phyloP scores from a whole-genome alignment of 2,797 vertebrate genomes.

The Okamejei kenojei region DNA sequence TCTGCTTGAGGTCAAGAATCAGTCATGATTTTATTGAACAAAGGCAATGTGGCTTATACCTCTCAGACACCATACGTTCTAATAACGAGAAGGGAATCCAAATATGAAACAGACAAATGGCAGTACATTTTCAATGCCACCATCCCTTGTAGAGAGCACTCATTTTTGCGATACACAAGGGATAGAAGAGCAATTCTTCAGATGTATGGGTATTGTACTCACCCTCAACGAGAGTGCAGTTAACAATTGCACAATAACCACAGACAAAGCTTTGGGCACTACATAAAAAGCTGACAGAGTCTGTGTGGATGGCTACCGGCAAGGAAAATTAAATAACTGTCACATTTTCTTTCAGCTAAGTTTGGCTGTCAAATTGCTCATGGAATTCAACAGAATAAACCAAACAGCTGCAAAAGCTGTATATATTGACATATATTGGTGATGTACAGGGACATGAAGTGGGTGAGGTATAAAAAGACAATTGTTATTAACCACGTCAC shows the following conservation, averaged over 20 bases:
- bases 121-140: neutral
- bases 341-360: neutral
- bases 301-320: neutral
- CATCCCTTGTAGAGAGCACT: neutral
- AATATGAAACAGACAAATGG: neutral
- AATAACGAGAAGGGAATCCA: neutral
- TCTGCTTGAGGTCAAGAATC: no score
- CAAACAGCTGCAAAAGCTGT: neutral
- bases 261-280: neutral
- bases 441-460: neutral
- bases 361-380: conserved; percentile 17
- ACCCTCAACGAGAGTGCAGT: neutral
- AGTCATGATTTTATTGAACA: no score
- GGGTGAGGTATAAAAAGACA: neutral
- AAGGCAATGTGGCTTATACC: no score
- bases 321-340: neutral
- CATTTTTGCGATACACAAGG: neutral
- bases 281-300: neutral
- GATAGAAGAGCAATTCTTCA: neutral
- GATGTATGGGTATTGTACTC: neutral
- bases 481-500: neutral
- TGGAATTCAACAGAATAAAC: neutral
- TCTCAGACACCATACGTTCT: no score
- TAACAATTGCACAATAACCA: neutral
- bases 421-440: neutral